Evolutionary conservation across 2,888 invertebrate genomes (phyloP), one percentile per base, ranked within the genome.

Genomic region (Pachycephus smyrnensis): DNA sequence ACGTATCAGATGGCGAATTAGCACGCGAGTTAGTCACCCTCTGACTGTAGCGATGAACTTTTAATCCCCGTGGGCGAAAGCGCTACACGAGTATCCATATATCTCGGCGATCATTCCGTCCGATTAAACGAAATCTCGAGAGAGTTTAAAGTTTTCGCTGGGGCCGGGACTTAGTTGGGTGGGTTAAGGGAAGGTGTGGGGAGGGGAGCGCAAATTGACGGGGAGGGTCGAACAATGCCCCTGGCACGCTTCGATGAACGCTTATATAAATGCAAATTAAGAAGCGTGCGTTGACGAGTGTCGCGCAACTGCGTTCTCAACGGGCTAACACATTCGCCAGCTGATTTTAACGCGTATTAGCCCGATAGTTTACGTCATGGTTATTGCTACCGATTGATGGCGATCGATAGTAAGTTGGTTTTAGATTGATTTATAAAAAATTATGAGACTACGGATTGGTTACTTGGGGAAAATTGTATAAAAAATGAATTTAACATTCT

Each of bases 261-360:
- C 88, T 89, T 89, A 89, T 89, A 89, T 89, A 89, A 88, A 89
- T 89, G 89, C 88, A 89, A 89, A 89, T 89, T 86, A 82, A 82
- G 82, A 79, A 81, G 81, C 80, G 82, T 81, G 79, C 79, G 74
- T 81, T 77, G 76, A 78, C 76, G 77, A 71, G 69, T 35, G 37
- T 40, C 40, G 40, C 40, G 40, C 40, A 40, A 40, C 40, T 40
- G 15, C 40, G 40, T 40, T 40, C 40, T 40, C 40, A 40, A 15
- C 40, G 40, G 1, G 15, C 40, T 40, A 40, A 15, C 40, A 40
- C 15, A 40, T 15, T 40, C 15, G 40, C 15, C 15, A 15, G 40
- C 40, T 40, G 40, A 40, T 40, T 40, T 15, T 40, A 40, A 40
- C 15, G 40, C 40, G 15, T 15, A 15, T 40, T 40, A 40, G 15